A percentile compares a stretch with the other conserved stretches of the same genome.
phyloP scores from a whole-genome alignment of 2,797 vertebrate species.

The Tapirus indicus region DNA sequence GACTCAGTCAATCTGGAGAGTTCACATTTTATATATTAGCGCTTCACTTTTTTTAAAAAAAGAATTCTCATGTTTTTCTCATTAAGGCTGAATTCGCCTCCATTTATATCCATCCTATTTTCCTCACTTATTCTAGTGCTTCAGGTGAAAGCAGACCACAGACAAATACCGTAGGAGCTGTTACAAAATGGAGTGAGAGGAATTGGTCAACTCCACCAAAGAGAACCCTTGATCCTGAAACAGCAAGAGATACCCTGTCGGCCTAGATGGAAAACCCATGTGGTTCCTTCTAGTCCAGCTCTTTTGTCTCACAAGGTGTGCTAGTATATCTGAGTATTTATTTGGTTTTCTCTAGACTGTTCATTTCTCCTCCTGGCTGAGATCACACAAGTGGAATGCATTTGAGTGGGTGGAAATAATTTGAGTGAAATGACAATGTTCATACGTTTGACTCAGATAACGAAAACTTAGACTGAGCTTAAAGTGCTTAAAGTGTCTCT shows the following conservation, averaged over 20 bases:
- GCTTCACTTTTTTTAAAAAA: slow-evolving; percentile 41
- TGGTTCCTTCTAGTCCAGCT: not conserved
- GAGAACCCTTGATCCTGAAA: not conserved
- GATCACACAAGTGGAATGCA: slow-evolving; percentile 58
- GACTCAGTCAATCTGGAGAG: slow-evolving; percentile 66
- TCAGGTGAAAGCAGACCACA: slow-evolving; percentile 28
- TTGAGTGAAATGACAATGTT: not conserved
- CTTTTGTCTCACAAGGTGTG: not conserved
- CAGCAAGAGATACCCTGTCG: not conserved
- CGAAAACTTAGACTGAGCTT: not conserved
- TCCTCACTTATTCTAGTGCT: slow-evolving; percentile 14
- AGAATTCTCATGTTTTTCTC: slow-evolving; percentile 80
- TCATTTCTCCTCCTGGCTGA: not conserved
- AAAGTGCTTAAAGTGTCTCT: not conserved
- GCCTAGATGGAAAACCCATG: not conserved
- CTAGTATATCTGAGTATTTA: slow-evolving; percentile 5
- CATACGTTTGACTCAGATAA: slow-evolving; percentile 11
- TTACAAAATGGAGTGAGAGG: not conserved
- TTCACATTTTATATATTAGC: slow-evolving; percentile 76
- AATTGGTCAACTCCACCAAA: not conserved
- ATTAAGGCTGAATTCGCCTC: slow-evolving; percentile 67
- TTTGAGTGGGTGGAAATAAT: slow-evolving; percentile 43
- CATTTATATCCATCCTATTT: slow-evolving; percentile 55
- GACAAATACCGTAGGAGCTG: not conserved
- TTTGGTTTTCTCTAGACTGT: slow-evolving; percentile 12